These are phyloP conservation scores for Falco punctatus DNA, from an alignment of 2,113 vertebrate species.

Conservation along the genomic window DNA sequence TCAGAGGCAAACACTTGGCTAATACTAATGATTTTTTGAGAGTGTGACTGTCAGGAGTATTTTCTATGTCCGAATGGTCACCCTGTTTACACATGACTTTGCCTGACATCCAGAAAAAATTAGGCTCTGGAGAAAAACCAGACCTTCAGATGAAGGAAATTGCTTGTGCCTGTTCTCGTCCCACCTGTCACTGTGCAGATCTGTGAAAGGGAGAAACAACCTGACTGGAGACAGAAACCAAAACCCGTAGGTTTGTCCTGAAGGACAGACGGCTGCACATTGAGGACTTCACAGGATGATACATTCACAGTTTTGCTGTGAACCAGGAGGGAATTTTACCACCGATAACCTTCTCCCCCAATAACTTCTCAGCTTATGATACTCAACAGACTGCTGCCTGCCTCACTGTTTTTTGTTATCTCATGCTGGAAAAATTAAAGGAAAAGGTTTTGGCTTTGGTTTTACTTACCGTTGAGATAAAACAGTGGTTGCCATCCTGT, in stretches of 20 bases:
- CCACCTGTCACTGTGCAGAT: background rate
- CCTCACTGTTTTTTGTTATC: background rate
- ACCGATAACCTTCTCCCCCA: background rate
- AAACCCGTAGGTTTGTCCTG: background rate
- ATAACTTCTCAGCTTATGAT: background rate
- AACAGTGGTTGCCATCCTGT: slow-evolving; percentile 92
- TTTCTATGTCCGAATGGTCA: background rate
- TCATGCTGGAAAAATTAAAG: background rate
- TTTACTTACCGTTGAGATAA: slow-evolving; percentile 83
- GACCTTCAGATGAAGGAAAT: background rate
- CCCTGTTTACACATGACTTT: background rate
- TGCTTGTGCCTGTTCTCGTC: background rate
- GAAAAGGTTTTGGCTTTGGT: background rate
- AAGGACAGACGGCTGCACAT: background rate
- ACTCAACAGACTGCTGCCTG: background rate
- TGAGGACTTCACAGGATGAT: background rate
- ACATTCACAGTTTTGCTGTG: background rate
- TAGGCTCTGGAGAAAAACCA: background rate
- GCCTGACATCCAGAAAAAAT: background rate
- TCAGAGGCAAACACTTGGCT: background rate
- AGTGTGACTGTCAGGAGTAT: background rate
- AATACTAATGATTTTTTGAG: background rate
- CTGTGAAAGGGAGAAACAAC: background rate
- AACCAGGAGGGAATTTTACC: background rate
- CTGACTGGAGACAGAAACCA: background rate